Base-by-base conservation (phyloP, 1,140 invertebrate genomes). In the Helicoverpa armigera region DNA sequence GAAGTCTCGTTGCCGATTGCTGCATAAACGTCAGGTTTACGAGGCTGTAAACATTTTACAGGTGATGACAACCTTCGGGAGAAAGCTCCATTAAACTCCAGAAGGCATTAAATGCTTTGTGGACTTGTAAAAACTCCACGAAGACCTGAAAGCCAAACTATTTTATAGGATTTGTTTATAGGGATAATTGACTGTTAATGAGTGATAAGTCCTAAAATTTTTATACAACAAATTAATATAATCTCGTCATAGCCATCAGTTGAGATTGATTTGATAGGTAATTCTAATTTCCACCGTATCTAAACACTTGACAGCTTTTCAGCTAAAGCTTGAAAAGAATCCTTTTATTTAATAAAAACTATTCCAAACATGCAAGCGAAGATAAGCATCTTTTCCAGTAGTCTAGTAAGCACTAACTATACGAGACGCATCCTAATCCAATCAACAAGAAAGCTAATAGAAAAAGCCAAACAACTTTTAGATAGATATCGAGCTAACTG, bases 1-100 rank as follows among this genome's bases (percentile, higher is more conserved):
- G 61, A 70, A 70, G 50, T 31, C 69, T 72, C 50, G 50, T 53
- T 31, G 18, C 69, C 48, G 69, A 54, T 72, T 73, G 51, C 7
- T 73, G 51, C 65, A 18, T 35, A 43, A 73, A 56, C 29, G n/a
- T 43, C 4, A n/a, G 58, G 9, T 58, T 73, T 58, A 73, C 31
- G 54, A 56, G 29, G 70, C 13, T 58, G 53, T 73, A 58, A 73
- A 73, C 53, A 73, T 73, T 73, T 73, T 58, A 31, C 70, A 73
- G 70, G 70, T 73, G 58, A 73, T 56, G 69, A 56, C 70, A 73
- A 18, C 31, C 69, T 73, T 72, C 51, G 54, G 31, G 43, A 18
- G 50, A 53, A 50, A 1, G 18, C 67, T 16, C 50, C 50, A 53
- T 70, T 16, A 70, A 50, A 53, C 29, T 29, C 18, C 18, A 43